Evolutionary conservation across 2,888 invertebrate species (phyloP).

Genomic region (Tribolium freemani): DNA sequence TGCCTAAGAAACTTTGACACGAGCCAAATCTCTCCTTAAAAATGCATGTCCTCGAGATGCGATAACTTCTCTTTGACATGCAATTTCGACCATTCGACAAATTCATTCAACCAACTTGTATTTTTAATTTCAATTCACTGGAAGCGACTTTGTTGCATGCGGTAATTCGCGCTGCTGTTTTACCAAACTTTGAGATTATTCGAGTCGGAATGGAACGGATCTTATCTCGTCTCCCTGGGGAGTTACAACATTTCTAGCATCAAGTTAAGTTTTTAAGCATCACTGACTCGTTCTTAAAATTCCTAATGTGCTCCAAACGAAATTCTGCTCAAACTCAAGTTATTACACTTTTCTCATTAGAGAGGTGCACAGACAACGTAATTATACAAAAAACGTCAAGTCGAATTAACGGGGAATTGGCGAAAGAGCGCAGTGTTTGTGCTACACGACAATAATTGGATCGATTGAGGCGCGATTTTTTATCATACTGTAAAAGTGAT

Average conservation of each 20-base stretch:
- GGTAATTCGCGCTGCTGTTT: not conserved
- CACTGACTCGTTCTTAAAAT: not conserved
- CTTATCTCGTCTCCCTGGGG: not conserved
- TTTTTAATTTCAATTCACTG: not conserved
- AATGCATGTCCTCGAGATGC: slow-evolving; percentile 49
- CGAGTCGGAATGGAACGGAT: not conserved
- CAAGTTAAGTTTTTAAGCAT: not conserved
- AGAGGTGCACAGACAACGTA: not conserved
- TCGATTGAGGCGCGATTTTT: not conserved
- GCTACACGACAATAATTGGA: not conserved
- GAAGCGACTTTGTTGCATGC: not conserved
- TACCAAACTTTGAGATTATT: not conserved
- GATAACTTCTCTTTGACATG: slow-evolving; percentile 48
- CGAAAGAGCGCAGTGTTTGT: not conserved
- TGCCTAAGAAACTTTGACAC: slow-evolving; percentile 43
- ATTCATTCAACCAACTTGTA: too few species aligned
- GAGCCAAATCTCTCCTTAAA: slow-evolving; percentile 45
- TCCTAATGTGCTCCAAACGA: not conserved
- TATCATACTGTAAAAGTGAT: too few species aligned
- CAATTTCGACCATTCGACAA: too few species aligned
- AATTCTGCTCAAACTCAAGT: not conserved
- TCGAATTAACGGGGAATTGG: not conserved
- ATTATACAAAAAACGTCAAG: not conserved
- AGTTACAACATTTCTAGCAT: not conserved
- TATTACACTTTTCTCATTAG: not conserved